These are phyloP conservation scores for Drosophila ficusphila DNA, from an alignment of 1,140 invertebrate species.

Conservation along the genomic window DNA sequence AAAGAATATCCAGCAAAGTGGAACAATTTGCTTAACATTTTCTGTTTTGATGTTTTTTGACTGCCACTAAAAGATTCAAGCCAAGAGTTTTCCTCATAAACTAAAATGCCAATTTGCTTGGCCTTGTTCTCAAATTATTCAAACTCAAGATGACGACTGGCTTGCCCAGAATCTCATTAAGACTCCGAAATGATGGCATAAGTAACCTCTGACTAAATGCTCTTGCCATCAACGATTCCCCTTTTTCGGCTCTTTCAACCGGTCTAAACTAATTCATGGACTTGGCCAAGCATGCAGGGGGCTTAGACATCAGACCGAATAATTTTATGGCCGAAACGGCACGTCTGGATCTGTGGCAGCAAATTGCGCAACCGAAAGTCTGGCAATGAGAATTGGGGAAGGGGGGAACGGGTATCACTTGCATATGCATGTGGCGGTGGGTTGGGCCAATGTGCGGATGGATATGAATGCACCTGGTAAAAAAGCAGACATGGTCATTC, in stretches of 20 bases:
- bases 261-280: slow-evolving; percentile 45
- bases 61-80: neutral
- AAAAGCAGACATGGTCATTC: slow-evolving; percentile 25
- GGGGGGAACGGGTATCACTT: slow-evolving; percentile 43
- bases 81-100: neutral
- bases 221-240: neutral
- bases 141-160: neutral
- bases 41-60: too few species aligned
- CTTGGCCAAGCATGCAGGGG: slow-evolving; percentile 2
- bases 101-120: neutral
- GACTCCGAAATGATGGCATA: slow-evolving; percentile 40
- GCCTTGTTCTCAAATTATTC: slow-evolving; percentile 4
- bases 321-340: slow-evolving; percentile 28
- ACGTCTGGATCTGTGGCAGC: slow-evolving; percentile 41
- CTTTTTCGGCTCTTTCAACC: neutral
- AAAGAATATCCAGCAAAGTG: neutral
- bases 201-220: slow-evolving; percentile 5
- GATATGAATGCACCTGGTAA: slow-evolving; percentile 20
- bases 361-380: slow-evolving; percentile 42
- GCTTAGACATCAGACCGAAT: slow-evolving; percentile 11
- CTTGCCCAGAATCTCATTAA: slow-evolving; percentile 18
- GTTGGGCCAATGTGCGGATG: slow-evolving; percentile 43
- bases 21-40: neutral
- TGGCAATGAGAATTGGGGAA: neutral
- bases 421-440: slow-evolving; percentile 52